These are phyloP conservation scores for Malacoctenus gilli DNA, from an alignment of 2,797 vertebrate genomes.

Conservation along the genomic window DNA sequence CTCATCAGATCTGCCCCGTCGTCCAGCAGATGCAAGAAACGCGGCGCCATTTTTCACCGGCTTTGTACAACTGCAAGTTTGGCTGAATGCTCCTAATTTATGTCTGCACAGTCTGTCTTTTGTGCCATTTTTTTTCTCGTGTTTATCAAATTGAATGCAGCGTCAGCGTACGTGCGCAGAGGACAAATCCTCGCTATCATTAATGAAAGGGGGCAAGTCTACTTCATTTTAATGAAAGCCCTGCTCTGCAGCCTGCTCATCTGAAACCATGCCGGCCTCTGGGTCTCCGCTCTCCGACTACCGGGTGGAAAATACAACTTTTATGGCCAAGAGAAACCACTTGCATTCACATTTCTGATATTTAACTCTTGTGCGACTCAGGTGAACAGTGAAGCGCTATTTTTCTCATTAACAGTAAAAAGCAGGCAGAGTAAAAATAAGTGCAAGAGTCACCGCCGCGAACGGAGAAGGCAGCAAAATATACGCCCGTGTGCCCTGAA, in stretches of 20 bases:
- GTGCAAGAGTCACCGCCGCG: slow-evolving; percentile 28
- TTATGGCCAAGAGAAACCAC: slow-evolving; percentile 6
- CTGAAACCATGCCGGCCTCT: slow-evolving; percentile 20
- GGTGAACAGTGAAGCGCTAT: slow-evolving; percentile 34
- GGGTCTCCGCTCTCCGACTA: slow-evolving; percentile 1
- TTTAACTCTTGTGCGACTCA: slow-evolving; percentile 13
- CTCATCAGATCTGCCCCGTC: slow-evolving; percentile 29
- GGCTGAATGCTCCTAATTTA: neutral
- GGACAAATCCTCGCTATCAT: slow-evolving; percentile 16
- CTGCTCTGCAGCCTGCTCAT: slow-evolving; percentile 28
- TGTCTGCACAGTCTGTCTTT: neutral
- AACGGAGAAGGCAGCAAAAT: neutral
- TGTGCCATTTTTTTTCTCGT: neutral
- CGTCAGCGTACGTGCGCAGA: neutral
- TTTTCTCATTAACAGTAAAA: slow-evolving; percentile 29
- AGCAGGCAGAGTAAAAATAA: slow-evolving; percentile 1
- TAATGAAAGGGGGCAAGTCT: neutral
- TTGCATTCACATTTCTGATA: slow-evolving; percentile 28
- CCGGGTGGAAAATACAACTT: slow-evolving; percentile 15
- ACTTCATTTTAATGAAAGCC: slow-evolving; percentile 11
- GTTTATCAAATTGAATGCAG: neutral
- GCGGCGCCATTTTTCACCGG: neutral
- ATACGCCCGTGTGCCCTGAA: slow-evolving; percentile 12
- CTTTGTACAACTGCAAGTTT: neutral
- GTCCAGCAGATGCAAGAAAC: slow-evolving; percentile 21